A percentile compares a stretch with the other conserved stretches of the same genome.
These are phyloP conservation scores for Antitype chi DNA, from an alignment of 2,888 invertebrate genomes.

Conservation along the genomic window DNA sequence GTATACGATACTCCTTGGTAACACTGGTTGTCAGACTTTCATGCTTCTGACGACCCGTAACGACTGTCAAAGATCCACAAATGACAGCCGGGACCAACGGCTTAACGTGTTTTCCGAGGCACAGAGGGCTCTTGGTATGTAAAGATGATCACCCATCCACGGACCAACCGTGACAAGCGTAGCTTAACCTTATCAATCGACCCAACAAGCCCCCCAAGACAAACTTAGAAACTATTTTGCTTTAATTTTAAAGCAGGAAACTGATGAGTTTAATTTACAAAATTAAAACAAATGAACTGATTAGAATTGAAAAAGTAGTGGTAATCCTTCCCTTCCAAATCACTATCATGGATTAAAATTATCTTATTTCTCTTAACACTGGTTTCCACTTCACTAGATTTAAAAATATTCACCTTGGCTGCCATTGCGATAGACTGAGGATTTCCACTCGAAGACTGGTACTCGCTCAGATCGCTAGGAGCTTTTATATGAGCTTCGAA, in stretches of 20 bases:
- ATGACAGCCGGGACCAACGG: too few relatives aligned
- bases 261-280: not conserved
- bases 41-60: too few relatives aligned
- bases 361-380: slow-evolving; percentile 25
- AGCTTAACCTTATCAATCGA: too few relatives aligned
- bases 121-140: too few relatives aligned
- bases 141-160: too few relatives aligned
- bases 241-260: not conserved
- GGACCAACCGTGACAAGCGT: too few relatives aligned
- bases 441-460: slow-evolving; percentile 84
- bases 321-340: not conserved
- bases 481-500: slow-evolving; percentile 84
- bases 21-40: too few relatives aligned
- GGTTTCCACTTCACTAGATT: slow-evolving; percentile 68
- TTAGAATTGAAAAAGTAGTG: not conserved
- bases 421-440: slow-evolving; percentile 86
- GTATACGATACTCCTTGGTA: too few relatives aligned
- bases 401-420: slow-evolving; percentile 83
- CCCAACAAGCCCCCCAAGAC: too few relatives aligned
- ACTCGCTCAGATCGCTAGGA: slow-evolving; percentile 73
- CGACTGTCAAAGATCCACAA: too few relatives aligned
- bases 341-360: slow-evolving; percentile 12
- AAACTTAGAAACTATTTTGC: not conserved
- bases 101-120: too few relatives aligned
- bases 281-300: not conserved